A percentile compares a stretch with the other conserved stretches of the same genome.
Conservation (phyloP, 2,888 invertebrate genomes). For the Phaedon cochleariae region DNA sequence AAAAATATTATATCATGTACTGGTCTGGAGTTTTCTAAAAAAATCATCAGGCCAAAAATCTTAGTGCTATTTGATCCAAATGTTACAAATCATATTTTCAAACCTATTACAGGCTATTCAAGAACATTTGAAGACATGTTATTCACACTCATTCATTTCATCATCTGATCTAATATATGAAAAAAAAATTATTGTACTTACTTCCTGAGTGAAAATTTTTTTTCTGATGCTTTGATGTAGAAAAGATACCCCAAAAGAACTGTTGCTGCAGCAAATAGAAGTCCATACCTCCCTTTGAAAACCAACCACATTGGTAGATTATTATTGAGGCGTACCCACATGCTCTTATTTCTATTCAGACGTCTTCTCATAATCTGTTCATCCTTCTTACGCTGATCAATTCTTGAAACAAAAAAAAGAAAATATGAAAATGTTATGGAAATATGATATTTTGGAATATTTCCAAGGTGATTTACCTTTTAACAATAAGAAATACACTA, state of each 20-base stretch:
- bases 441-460: not conserved
- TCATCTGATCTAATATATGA: too few species aligned
- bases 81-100: too few species aligned
- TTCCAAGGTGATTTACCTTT: not conserved
- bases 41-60: too few species aligned
- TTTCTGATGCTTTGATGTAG: conserved; percentile 64
- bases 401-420: conserved; percentile 58
- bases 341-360: conserved; percentile 56
- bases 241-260: conserved; percentile 69
- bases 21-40: too few species aligned
- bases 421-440: not conserved
- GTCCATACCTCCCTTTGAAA: conserved; percentile 60
- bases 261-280: conserved; percentile 67
- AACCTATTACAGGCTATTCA: too few species aligned
- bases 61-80: too few species aligned
- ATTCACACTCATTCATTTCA: too few species aligned
- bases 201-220: conserved; percentile 52
- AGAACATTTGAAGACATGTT: too few species aligned
- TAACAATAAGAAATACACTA: not conserved
- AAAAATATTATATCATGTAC: too few species aligned
- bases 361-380: conserved; percentile 66
- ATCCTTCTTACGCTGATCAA: conserved; percentile 68
- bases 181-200: conserved; percentile 44
- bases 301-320: conserved; percentile 60
- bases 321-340: conserved; percentile 57